Evolutionary conservation across 2,888 invertebrate genomes (phyloP).

Genomic region (Papilio protenor): DNA sequence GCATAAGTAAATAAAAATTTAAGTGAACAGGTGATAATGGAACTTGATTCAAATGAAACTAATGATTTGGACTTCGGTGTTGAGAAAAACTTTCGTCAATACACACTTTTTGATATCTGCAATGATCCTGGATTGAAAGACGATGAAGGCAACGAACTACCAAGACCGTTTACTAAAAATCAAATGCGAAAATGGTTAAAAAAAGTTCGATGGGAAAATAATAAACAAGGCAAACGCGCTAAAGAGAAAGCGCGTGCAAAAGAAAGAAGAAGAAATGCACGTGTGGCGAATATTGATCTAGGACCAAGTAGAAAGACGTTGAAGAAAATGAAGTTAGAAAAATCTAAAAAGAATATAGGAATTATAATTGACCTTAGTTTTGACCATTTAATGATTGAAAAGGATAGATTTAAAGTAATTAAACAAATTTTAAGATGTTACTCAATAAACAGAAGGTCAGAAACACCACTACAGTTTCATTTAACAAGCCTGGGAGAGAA

Average conservation of each 20-base stretch:
- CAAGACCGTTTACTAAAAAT: constrained; percentile 84
- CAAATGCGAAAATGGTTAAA: constrained; percentile 88
- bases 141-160: constrained; percentile 73
- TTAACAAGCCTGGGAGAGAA: constrained; percentile 91
- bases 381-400: constrained; percentile 95
- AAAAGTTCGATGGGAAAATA: constrained; percentile 89
- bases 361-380: constrained; percentile 96
- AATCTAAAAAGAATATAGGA: constrained; percentile 87
- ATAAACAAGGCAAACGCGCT: constrained; percentile 87
- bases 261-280: constrained; percentile 87
- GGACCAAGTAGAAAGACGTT: constrained; percentile 92
- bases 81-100: constrained; percentile 60
- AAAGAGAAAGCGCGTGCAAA: constrained; percentile 90
- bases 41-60: constrained; percentile 41
- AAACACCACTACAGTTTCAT: constrained; percentile 91
- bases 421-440: constrained; percentile 97
- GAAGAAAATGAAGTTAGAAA: constrained; percentile 88
- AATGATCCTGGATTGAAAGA: constrained; percentile 79
- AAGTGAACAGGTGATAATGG: constrained; percentile 5
- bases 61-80: constrained; percentile 48
- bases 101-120: constrained; percentile 72
- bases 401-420: constrained; percentile 94
- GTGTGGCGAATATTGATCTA: constrained; percentile 87
- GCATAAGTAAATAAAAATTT: neutral
- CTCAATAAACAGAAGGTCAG: constrained; percentile 93